phyloP scores from a whole-genome alignment of 2,888 invertebrate genomes.

The Empis livida region DNA sequence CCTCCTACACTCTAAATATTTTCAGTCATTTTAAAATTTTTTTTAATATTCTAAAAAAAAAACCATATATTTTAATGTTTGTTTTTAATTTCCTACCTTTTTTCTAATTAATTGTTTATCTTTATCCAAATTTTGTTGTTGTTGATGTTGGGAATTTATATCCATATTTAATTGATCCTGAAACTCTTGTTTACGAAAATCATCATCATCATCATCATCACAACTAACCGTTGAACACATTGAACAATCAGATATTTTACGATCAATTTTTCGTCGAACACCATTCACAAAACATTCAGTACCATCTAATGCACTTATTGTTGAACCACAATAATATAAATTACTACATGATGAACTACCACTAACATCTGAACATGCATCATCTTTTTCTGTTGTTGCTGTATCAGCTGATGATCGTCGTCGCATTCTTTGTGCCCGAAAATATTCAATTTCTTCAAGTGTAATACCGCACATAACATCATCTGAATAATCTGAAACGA shows the following conservation, averaged over 20 bases:
- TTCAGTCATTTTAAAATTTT: no score
- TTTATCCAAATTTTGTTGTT: conserved; percentile 2
- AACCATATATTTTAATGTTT: no score
- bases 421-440: conserved; percentile 37
- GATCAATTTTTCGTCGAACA: conserved; percentile 43
- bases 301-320: conserved; percentile 41
- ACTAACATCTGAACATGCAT: conserved; percentile 40
- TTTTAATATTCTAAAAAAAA: no score
- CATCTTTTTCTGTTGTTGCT: conserved; percentile 21
- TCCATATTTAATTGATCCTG: conserved; percentile 10
- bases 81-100: neutral
- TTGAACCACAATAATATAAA: conserved; percentile 44
- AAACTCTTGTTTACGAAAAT: conserved; percentile 18
- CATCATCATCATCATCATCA: conserved; percentile 47
- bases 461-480: conserved; percentile 46
- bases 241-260: conserved; percentile 60
- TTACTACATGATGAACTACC: conserved; percentile 46
- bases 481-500: conserved; percentile 78
- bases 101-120: conserved; percentile 4
- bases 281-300: conserved; percentile 38
- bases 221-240: conserved; percentile 62
- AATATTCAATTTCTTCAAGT: conserved; percentile 46
- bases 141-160: neutral
- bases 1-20: no score
- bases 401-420: conserved; percentile 30